phyloP scores from a whole-genome alignment of 2,113 vertebrate species.

The Tretioscincus oriximinensis region DNA sequence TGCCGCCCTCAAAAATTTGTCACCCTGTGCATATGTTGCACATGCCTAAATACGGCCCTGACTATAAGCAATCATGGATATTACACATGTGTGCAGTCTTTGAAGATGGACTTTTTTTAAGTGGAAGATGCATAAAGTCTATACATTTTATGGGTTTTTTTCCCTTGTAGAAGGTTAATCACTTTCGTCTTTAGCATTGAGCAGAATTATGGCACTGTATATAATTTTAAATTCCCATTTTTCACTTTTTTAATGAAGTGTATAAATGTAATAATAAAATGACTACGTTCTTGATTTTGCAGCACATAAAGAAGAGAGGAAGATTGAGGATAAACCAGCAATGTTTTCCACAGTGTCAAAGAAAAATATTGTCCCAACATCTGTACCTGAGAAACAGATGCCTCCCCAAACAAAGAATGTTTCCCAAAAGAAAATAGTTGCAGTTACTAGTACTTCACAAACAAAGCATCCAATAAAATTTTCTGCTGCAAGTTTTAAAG shows the following conservation, averaged over 20 bases:
- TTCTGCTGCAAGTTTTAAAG: slow-evolving; percentile 58
- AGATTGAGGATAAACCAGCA: slow-evolving; percentile 53
- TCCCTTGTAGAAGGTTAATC: neutral
- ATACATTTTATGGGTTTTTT: neutral
- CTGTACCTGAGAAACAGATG: slow-evolving; percentile 50
- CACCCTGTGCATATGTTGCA: no score
- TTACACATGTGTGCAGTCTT: slow-evolving; percentile 15
- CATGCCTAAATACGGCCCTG: no score
- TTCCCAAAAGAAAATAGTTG: slow-evolving; percentile 61
- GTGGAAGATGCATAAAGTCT: neutral
- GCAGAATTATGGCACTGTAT: neutral
- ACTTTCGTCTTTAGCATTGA: neutral
- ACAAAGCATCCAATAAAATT: slow-evolving; percentile 60
- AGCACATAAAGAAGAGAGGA: slow-evolving; percentile 73
- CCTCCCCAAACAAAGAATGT: slow-evolving; percentile 57
- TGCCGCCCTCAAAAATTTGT: no score
- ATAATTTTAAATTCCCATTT: slow-evolving; percentile 6
- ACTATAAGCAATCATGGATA: no score
- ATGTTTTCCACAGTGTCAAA: neutral
- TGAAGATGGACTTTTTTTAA: slow-evolving; percentile 22
- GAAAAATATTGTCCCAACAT: slow-evolving; percentile 47
- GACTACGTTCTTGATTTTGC: slow-evolving; percentile 5
- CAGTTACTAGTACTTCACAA: slow-evolving; percentile 40
- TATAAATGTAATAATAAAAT: no score
- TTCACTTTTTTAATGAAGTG: no score